Conservation (phyloP, 2,888 invertebrate genomes). For the Eutolmus rufibarbis region DNA sequence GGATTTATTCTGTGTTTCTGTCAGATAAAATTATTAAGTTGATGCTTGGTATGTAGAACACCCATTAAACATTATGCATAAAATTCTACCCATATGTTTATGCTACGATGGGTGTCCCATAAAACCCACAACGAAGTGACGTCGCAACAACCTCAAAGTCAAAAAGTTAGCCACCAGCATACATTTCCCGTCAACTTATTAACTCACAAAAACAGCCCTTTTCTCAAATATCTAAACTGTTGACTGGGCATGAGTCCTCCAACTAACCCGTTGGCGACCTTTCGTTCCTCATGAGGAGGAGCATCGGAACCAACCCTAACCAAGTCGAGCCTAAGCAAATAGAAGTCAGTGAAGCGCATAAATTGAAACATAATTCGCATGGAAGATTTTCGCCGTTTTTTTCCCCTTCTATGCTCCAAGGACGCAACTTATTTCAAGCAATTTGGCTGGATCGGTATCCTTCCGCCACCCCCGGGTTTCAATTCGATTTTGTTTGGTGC, state of each 20-base stretch:
- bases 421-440: conserved; percentile 5
- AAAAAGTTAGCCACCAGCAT: neutral
- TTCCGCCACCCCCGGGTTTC: neutral
- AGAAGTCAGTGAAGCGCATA: conserved; percentile 10
- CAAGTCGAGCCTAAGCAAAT: neutral
- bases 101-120: neutral
- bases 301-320: neutral
- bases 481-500: neutral
- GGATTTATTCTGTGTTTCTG: neutral
- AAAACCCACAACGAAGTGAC: neutral
- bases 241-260: neutral
- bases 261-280: neutral
- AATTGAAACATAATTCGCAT: conserved; percentile 25
- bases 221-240: neutral
- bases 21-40: neutral
- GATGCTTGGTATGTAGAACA: neutral
- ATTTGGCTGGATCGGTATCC: neutral
- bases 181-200: neutral
- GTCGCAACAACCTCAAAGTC: neutral
- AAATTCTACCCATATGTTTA: neutral
- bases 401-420: neutral
- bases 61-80: neutral
- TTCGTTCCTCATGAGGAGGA: neutral
- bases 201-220: neutral
- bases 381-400: neutral